phyloP scores from a whole-genome alignment of 2,797 vertebrate species.

The Cetoscarus ocellatus region DNA sequence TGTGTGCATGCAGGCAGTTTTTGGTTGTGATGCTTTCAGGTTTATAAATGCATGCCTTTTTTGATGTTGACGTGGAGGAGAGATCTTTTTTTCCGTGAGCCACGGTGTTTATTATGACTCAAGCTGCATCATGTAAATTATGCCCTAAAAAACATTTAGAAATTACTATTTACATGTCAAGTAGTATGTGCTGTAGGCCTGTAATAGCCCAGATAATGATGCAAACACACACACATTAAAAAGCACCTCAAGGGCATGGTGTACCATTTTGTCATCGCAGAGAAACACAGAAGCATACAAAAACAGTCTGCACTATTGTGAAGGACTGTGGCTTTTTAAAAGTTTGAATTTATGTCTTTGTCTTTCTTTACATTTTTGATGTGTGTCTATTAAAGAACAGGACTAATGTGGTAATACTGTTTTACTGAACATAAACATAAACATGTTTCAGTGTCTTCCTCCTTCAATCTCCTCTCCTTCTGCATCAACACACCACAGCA shows the following conservation, averaged over 20 bases:
- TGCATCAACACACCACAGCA: no score
- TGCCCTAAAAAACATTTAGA: background rate
- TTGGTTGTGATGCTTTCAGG: background rate
- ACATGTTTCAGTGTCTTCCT: no score
- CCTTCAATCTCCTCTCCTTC: no score
- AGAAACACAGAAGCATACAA: background rate
- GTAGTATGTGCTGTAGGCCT: background rate
- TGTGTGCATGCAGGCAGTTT: background rate
- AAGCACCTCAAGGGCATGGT: background rate
- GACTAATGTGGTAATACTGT: no score
- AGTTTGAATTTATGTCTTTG: no score
- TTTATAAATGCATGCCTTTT: no score
- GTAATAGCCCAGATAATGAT: background rate
- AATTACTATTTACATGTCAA: background rate
- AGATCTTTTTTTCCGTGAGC: background rate
- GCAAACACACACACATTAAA: background rate
- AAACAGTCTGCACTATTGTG: no score
- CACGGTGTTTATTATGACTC: background rate
- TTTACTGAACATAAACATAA: no score
- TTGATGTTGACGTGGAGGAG: background rate
- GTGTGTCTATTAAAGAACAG: no score
- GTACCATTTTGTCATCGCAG: no score
- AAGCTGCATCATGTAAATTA: background rate
- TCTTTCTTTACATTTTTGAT: no score
- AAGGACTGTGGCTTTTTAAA: no score